These are phyloP conservation scores for Cephus pygmeus DNA, from an alignment of 2,888 invertebrate species.

Conservation along the genomic window DNA sequence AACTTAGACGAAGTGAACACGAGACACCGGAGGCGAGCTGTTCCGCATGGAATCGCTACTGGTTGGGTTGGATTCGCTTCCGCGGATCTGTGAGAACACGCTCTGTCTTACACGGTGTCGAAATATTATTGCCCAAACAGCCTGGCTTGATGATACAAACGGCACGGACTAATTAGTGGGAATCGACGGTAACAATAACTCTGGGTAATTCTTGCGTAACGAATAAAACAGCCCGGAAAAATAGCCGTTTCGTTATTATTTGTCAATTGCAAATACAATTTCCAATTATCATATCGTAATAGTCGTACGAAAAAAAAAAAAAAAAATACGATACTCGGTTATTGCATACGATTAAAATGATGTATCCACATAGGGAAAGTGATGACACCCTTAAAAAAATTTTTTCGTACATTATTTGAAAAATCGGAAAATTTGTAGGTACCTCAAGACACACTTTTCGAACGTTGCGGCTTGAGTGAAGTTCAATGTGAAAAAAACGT, in stretches of 20 bases:
- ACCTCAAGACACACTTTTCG: constrained; percentile 32
- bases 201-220: constrained; percentile 30
- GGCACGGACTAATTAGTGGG: constrained; percentile 19
- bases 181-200: constrained; percentile 35
- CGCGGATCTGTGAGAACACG: neutral
- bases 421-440: neutral
- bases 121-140: constrained; percentile 11
- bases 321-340: neutral
- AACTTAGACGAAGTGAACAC: neutral
- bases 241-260: constrained; percentile 1
- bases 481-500: constrained; percentile 54
- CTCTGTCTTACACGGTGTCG: neutral
- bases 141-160: neutral
- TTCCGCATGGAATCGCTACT: constrained; percentile 5
- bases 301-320: neutral
- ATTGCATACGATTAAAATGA: neutral
- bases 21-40: constrained; percentile 1
- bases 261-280: neutral
- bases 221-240: constrained; percentile 20
- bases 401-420: neutral
- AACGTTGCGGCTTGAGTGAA: constrained; percentile 36
- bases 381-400: neutral
- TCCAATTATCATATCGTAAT: neutral
- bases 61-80: neutral
- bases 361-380: neutral